Evolutionary conservation across 1,140 invertebrate genomes (phyloP), one percentile per base, ranked within the genome.

Genomic region (Adelges cooleyi): DNA sequence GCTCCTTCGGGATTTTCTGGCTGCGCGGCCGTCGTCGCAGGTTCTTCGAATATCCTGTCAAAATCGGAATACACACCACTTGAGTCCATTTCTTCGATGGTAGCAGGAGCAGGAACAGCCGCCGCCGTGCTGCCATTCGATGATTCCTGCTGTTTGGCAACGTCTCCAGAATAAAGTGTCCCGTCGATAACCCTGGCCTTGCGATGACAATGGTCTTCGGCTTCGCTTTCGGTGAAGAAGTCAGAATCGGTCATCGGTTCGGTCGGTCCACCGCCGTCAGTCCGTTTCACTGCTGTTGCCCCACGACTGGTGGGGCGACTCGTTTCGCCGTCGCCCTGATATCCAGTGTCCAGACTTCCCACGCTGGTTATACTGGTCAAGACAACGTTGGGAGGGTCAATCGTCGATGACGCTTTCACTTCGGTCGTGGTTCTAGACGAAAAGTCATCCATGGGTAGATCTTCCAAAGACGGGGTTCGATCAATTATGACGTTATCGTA

Each of bases 181-280:
- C 88, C 89, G 74, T 91, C 89, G 40, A 90, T 90, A 5, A 90
- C 85, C 74, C 87, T 85, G 15, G 85, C 86, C 62, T 77, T 76
- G 17, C 85, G 77, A 72, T 90, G 86, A 2, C 85, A 84, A 6
- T 79, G 80, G 22, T 89, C 86, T 67, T 89, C 86, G 0, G 86
- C 86, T 75, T 90, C 88, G 70, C 86, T 88, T 76, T 90, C 89
- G 6, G 87, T 90, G 71, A 89, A 91, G 73, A 91, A 90, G 73
- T 91, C 89, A 0, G 88, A 91, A 75, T 90, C 88, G 0, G 88
- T 91, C 87, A 90, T 89, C 1, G 87, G 86, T 75, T 90, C 87
- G 65, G 82, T 25, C 17, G 69, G 71, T 70, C 13, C 69, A 71
- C 25, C 69, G n/a, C n/a, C n/a, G n/a, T n/a, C n/a, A n/a, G n/a